Base-by-base conservation (phyloP, 2,113 vertebrate species). In the Columba livia region DNA sequence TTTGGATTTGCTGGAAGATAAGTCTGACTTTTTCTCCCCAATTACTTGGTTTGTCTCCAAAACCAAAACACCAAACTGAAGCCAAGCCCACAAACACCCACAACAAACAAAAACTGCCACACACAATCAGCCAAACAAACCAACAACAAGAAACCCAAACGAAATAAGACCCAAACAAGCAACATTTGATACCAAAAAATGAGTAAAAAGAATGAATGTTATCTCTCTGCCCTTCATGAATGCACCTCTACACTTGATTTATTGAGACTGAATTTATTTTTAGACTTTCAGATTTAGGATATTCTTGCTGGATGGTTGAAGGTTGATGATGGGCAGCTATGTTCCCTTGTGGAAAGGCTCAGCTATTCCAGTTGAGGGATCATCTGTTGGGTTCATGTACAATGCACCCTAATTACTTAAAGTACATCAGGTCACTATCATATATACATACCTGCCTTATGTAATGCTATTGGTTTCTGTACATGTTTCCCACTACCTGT, bases 401-500 rank as follows among this genome's bases (percentile, higher is more conserved):
- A 40, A 2, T 36, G 17, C 5, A 26, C 56, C 19, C 17, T 36
- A 53, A 9, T 25, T 40, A 40, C 36, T 36, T 23, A 2, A 38
- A 83, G 62, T 15, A 28, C 34, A 3, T 3, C 12, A 54, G 69
- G 12, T 13, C 36, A 5, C 36, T 4, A 1, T 23, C 6, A 3
- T 23, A 28, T 12, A 2, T 5, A 4, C 5, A 7, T 6, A 24
- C 13, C 28, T 56, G 31, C 40, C 38, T 50, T 8, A 1, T 9
- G 23, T 6, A 19, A 38, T 51, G 32, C 56, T 50, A 0, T 10
- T 21, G 44, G 31, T 42, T 26, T 15, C 19, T 17, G 10, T 2
- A 0, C 1, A 38, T 38, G 29, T 34, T 69, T 69, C 56, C 67
- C 19, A 1, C 25, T 58, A 7, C 26, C 12, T 44, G 18, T 2